Evolutionary conservation across 35 echinoderm and acorn worm genomes (phyloP).

Genomic region (Ophioderma brevispina): DNA sequence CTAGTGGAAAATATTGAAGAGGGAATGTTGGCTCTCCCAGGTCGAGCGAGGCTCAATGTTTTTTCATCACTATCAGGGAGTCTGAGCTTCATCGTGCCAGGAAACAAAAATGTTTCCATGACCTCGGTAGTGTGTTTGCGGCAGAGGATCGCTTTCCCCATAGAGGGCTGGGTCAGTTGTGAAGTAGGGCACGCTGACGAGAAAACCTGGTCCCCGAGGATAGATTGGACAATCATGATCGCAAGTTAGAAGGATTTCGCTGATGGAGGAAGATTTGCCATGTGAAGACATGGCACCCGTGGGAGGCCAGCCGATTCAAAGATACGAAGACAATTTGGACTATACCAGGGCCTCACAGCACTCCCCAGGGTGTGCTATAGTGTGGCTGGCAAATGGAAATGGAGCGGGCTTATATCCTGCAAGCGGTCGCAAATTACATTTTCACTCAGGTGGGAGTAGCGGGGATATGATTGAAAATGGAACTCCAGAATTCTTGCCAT

Average conservation of each 20-base stretch:
- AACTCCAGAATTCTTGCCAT: not conserved
- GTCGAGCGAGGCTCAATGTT: not conserved
- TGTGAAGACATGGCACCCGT: not conserved
- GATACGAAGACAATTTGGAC: not conserved
- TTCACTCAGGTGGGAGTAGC: not conserved
- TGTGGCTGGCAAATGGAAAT: not conserved
- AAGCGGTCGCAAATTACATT: slow-evolving; percentile 10
- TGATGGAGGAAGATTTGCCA: not conserved
- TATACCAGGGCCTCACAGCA: slow-evolving; percentile 4
- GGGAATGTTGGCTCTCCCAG: not conserved
- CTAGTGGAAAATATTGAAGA: not conserved
- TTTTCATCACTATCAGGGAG: not conserved
- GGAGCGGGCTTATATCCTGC: not conserved
- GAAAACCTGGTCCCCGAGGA: not conserved
- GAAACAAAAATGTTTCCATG: slow-evolving; percentile 7
- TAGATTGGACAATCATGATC: slow-evolving; percentile 8
- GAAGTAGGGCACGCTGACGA: slow-evolving; percentile 1
- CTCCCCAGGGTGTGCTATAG: not conserved
- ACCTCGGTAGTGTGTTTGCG: not conserved
- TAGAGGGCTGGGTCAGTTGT: not conserved
- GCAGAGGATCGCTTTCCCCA: not conserved
- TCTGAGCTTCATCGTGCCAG: not conserved
- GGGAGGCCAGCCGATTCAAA: not conserved
- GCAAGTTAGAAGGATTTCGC: not conserved
- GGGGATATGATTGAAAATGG: slow-evolving; percentile 7